Evolutionary conservation across 2,888 invertebrate species (phyloP), one percentile per base, ranked within the genome.

Genomic region (Hirtodrosophila cameraria): DNA sequence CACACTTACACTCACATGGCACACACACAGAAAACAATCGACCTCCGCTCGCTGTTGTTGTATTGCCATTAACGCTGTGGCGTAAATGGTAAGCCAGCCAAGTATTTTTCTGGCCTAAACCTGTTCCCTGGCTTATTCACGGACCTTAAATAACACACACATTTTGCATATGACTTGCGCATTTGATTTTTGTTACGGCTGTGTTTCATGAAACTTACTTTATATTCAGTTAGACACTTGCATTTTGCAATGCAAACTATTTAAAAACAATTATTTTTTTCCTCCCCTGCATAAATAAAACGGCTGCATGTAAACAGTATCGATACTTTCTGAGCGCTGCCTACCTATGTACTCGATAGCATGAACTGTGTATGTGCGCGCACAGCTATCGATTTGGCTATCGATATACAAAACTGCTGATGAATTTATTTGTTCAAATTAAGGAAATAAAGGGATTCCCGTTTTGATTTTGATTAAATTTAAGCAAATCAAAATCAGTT

Each of bases 71-170:
- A 72, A 76, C 76, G 76, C 61, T 81, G 52, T 82, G 78, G 85
- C 82, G 84, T 82, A 84, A 82, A 86, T 84, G 82, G 81, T 82
- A 81, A 82, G 81, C 78, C 80, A 86, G 74, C 69, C 67, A 84
- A 64, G 75, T 84, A 78, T 79, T 75, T 85, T 81, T 75, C 72
- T 85, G 87, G 87, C 75, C 87, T 78, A 82, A 86, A 83, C 85
- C 87, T 86, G 87, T 86, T 82, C 63, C 64, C 45, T 57, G 63
- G 79, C 70, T 81, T 78, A 76, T 74, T 79, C 73, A 80, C 64
- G 28, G 15, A 27, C 23, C 42, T 11, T 45, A 53, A 60, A 55
- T 60, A 38, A 30, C n/a, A n/a, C n/a, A 30, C 50, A 15, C 11
- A 9, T 15, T 41, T 39, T 27, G 43, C 23, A 11, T 30, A 6